Conservation (phyloP, 2,888 invertebrate genomes). For the Harpalus rufipes region DNA sequence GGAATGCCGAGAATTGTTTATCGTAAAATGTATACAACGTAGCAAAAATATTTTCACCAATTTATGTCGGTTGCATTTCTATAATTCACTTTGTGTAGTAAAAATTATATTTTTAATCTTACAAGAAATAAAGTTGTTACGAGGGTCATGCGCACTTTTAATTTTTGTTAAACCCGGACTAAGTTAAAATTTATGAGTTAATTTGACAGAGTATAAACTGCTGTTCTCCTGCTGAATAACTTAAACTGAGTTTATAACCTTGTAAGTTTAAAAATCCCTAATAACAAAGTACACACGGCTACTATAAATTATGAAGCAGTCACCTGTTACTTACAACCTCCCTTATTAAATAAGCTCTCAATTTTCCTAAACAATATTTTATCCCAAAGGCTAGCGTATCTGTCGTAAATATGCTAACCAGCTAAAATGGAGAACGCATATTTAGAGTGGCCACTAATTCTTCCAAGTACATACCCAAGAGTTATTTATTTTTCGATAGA, state of each 20-base stretch:
- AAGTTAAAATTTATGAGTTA: constrained; percentile 52
- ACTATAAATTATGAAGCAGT: constrained; percentile 48
- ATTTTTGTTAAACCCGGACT: constrained; percentile 1
- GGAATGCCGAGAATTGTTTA: too few relatives aligned
- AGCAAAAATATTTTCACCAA: too few relatives aligned
- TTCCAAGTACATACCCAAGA: too few relatives aligned
- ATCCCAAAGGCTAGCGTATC: neutral
- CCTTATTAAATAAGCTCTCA: constrained; percentile 37
- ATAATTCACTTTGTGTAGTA: neutral
- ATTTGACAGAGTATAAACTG: constrained; percentile 51
- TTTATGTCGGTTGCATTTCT: neutral
- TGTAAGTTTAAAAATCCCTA: constrained; percentile 39
- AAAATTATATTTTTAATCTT: neutral
- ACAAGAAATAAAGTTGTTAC: neutral
- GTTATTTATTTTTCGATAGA: too few relatives aligned
- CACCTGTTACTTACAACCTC: constrained; percentile 36
- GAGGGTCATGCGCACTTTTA: neutral
- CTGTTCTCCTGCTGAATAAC: constrained; percentile 6
- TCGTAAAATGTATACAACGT: too few relatives aligned
- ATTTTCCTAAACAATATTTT: constrained; percentile 22
- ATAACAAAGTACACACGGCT: constrained; percentile 25
- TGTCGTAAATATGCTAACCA: neutral
- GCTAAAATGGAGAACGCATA: too few relatives aligned
- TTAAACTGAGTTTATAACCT: constrained; percentile 36
- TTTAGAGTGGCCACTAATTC: too few relatives aligned